phyloP scores from a whole-genome alignment of 2,888 invertebrate genomes.

The Erebia palarica region DNA sequence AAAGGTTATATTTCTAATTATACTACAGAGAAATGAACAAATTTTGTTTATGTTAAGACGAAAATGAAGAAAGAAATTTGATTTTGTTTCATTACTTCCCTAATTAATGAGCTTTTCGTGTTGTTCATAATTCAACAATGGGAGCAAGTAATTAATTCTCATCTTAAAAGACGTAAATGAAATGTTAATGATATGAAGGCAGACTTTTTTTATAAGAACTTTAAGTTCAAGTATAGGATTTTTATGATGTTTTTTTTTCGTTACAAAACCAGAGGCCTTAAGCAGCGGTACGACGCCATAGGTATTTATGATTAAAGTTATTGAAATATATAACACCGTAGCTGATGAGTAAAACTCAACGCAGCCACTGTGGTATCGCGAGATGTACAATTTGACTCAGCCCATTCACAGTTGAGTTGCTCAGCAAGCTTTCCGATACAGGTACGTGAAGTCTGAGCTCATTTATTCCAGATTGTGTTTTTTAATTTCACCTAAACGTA shows the following conservation, averaged over 20 bases:
- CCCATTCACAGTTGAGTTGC: no score
- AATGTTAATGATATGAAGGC: constrained; percentile 5
- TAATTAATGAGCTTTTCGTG: constrained; percentile 20
- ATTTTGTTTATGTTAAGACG: constrained; percentile 6
- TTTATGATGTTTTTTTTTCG: neutral
- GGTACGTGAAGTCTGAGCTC: no score
- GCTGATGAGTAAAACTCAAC: no score
- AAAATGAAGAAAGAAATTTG: constrained; percentile 11
- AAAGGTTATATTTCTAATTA: constrained; percentile 5
- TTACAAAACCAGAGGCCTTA: no score
- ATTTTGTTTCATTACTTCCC: constrained; percentile 21
- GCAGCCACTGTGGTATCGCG: no score
- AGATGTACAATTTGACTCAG: no score
- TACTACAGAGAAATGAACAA: neutral
- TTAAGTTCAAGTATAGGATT: neutral
- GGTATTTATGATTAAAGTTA: no score
- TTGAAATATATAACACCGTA: no score
- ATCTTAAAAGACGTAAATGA: constrained; percentile 16
- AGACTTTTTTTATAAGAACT: neutral
- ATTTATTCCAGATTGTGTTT: no score
- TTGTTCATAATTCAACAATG: constrained; percentile 19
- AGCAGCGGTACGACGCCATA: no score
- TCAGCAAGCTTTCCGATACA: no score
- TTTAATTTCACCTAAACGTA: no score
- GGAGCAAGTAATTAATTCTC: constrained; percentile 17